phyloP scores from a whole-genome alignment of 2,113 vertebrate genomes.

The Peromyscus californicus region DNA sequence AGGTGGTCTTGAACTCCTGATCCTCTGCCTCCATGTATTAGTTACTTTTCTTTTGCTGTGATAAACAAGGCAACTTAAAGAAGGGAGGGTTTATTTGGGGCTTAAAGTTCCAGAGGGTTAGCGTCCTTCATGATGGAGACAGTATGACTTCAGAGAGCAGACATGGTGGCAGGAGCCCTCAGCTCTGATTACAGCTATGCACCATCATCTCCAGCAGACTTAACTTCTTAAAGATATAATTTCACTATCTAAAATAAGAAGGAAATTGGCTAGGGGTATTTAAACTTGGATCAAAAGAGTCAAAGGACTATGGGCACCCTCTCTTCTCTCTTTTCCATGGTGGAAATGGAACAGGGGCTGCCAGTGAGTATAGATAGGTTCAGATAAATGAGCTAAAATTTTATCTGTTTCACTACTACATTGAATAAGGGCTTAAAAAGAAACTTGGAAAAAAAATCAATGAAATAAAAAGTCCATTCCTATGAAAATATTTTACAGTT shows the following conservation, averaged over 20 bases:
- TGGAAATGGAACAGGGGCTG: accelerated
- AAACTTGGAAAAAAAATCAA: slow-evolving; percentile 2
- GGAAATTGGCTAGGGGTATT: not conserved
- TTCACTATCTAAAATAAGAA: slow-evolving; percentile 44
- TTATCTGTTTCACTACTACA: slow-evolving; percentile 18
- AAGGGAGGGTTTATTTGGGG: not conserved
- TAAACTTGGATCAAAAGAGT: not conserved
- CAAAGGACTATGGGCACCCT: not conserved
- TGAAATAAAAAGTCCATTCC: slow-evolving; percentile 41
- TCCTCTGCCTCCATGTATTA: not conserved
- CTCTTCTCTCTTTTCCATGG: not conserved
- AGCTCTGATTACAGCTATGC: not conserved
- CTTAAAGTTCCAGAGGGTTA: not conserved
- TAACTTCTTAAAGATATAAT: not conserved
- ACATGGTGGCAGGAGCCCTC: not conserved
- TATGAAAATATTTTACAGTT: slow-evolving; percentile 52
- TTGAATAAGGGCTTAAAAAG: not conserved
- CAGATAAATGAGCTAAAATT: not conserved
- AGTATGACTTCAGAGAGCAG: not conserved
- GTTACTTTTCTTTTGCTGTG: not conserved
- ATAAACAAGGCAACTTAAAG: not conserved
- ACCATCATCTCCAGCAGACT: not conserved
- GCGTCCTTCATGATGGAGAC: not conserved
- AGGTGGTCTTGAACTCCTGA: not conserved
- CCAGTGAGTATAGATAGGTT: not conserved